Evolutionary conservation across 2,113 vertebrate genomes (phyloP), one percentile per base, ranked within the genome.

Genomic region (Stigmatopora argus): DNA sequence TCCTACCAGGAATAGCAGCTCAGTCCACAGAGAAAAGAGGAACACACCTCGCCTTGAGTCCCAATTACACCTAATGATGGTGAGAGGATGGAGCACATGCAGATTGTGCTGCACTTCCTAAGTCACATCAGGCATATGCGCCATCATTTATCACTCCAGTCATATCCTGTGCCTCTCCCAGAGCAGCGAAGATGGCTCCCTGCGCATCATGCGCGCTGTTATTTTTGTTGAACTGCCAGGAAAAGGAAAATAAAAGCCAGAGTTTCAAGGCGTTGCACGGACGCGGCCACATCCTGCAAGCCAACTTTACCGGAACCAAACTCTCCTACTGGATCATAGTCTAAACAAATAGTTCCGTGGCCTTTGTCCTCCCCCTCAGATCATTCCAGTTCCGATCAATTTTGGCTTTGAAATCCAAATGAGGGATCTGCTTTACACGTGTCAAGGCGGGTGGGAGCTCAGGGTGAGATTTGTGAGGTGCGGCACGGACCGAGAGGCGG

Each of bases 61-160:
- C 86, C 87, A 89, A 87, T 89, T 90, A 89, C 84, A 89, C 83
- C 82, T 86, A 90, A 89, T 90, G 89, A 90, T 88, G 76, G 88
- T 75, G 44, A 85, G 82, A 86, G 83, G 83, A 87, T 82, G 82
- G 82, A 85, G 79, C 87, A 71, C 85, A 89, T 89, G 89, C 83
- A 89, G 84, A 90, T 87, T 74, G 77, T 67, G 72, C 81, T 41
- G 78, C 84, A 78, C 83, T 83, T 88, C 78, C 75, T 84, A 87
- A 86, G 86, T 88, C 86, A 88, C 78, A 70, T 76, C 72, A 83
- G 69, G 77, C 79, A 72, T 71, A 64, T 73, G 81, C 74, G 59
- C 49, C 67, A 81, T 89, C 88, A 88, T 91, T 90, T 86, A 90
- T 87, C 86, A 90, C 81, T 49, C 66, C 70, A 78, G 82, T 87